Base-by-base conservation (phyloP, 1,140 invertebrate genomes). In the Heliconius congener region DNA sequence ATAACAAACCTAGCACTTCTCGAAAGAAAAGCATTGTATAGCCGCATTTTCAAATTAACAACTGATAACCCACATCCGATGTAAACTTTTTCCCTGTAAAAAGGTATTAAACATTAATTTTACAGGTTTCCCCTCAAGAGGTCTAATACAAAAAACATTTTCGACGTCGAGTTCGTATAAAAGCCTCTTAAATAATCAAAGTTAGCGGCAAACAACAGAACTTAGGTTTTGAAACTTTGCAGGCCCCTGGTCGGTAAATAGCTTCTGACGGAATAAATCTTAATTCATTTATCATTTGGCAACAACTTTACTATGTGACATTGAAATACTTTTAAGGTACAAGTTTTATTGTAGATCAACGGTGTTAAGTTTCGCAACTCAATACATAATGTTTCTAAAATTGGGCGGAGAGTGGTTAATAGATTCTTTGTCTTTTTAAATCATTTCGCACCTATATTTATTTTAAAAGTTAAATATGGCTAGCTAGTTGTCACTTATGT, bases 151-250 rank as follows among this genome's bases (percentile, higher is more conserved):
- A 82, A 82, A 76, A 77, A 81, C 30, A 57, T 81, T 76, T 79
- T 42, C 39, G 19, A 70, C 37, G 52, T 70, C 52, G 8, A 78
- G 52, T 74, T 74, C 72, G 27, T 78, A 77, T 46, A 78, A 79
- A 81, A 85, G 79, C 84, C 81, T 84, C 76, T 84, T 85, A 85
- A 85, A 85, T 83, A 85, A 83, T 82, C 72, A 76, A 84, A 85
- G 81, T 85, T 84, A 73, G 79, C 74, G 46, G 77, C 77, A 46
- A 76, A 77, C 72, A 76, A 81, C 75, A 82, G 73, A 81, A 77
- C 55, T 83, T 83, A 72, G 19, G 55, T 81, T 81, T 81, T 71
- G 66, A 78, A 78, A 78, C 55, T 78, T 78, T 34, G 77, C 39
- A 60, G 57, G 57, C 72, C 75, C 39, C 72, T 77, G 71, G 42